phyloP scores from a whole-genome alignment of 2,888 invertebrate genomes.

The Agriopis leucophaearia region DNA sequence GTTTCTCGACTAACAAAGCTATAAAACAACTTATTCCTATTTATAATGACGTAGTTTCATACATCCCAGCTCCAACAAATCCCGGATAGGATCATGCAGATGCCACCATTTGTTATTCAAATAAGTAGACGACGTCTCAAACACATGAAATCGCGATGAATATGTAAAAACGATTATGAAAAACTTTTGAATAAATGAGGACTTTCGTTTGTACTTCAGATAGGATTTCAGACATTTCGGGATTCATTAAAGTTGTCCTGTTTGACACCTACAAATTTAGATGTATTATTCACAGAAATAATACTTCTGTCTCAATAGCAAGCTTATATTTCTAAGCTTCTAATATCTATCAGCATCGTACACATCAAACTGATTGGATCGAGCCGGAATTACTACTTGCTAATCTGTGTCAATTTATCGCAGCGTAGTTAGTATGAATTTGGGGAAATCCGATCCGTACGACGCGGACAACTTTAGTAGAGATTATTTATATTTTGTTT shows the following conservation, averaged over 20 bases:
- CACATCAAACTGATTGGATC: too few species aligned
- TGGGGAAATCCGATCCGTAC: too few species aligned
- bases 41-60: conserved; percentile 17
- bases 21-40: conserved; percentile 33
- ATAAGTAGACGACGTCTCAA: conserved; percentile 76
- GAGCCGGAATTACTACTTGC: too few species aligned
- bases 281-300: neutral
- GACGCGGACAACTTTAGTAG: too few species aligned
- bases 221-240: conserved; percentile 14
- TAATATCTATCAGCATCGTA: too few species aligned
- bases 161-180: conserved; percentile 84
- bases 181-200: conserved; percentile 68
- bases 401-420: too few species aligned
- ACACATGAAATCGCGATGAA: conserved; percentile 81
- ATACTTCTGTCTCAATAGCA: neutral
- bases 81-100: conserved; percentile 75
- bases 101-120: conserved; percentile 85
- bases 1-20: neutral
- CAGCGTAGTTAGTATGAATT: too few species aligned
- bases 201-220: conserved; percentile 22
- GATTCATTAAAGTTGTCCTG: conserved; percentile 11
- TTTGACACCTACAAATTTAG: neutral
- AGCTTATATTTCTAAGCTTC: too few species aligned
- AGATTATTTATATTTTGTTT: too few species aligned
- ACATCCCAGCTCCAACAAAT: conserved; percentile 52